phyloP scores from a whole-genome alignment of 2,888 invertebrate genomes.

The Eristalis intricaria region DNA sequence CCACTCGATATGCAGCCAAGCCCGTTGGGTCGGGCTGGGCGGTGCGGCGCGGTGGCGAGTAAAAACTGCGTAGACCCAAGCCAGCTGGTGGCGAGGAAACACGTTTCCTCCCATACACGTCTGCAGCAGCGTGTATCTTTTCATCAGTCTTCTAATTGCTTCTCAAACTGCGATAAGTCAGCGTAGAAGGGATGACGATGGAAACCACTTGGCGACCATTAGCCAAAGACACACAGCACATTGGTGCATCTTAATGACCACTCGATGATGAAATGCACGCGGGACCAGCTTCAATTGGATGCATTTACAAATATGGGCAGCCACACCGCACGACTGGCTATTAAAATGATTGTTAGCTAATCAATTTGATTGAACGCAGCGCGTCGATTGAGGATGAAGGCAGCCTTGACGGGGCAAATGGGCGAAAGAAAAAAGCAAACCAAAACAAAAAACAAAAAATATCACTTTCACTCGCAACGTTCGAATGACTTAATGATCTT shows the following conservation, averaged over 20 bases:
- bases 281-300: slow-evolving; percentile 54
- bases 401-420: neutral
- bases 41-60: too few relatives aligned
- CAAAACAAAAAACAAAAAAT: slow-evolving; percentile 12
- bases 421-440: neutral
- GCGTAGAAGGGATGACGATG: slow-evolving; percentile 11
- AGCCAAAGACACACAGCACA: slow-evolving; percentile 17
- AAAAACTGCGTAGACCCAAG: neutral
- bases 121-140: slow-evolving; percentile 32
- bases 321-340: slow-evolving; percentile 29
- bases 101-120: slow-evolving; percentile 19
- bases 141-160: slow-evolving; percentile 34
- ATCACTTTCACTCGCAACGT: slow-evolving; percentile 57
- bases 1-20: neutral
- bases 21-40: neutral
- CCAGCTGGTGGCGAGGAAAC: slow-evolving; percentile 24
- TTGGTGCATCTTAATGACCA: slow-evolving; percentile 32
- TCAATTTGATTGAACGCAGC: slow-evolving; percentile 52
- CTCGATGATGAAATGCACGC: slow-evolving; percentile 48
- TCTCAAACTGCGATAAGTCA: slow-evolving; percentile 16
- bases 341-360: slow-evolving; percentile 63
- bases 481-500: slow-evolving; percentile 33
- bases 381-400: neutral
- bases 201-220: slow-evolving; percentile 16
- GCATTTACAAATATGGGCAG: slow-evolving; percentile 53